phyloP scores from a whole-genome alignment of 2,888 invertebrate species.

The Tanypteryx hageni region DNA sequence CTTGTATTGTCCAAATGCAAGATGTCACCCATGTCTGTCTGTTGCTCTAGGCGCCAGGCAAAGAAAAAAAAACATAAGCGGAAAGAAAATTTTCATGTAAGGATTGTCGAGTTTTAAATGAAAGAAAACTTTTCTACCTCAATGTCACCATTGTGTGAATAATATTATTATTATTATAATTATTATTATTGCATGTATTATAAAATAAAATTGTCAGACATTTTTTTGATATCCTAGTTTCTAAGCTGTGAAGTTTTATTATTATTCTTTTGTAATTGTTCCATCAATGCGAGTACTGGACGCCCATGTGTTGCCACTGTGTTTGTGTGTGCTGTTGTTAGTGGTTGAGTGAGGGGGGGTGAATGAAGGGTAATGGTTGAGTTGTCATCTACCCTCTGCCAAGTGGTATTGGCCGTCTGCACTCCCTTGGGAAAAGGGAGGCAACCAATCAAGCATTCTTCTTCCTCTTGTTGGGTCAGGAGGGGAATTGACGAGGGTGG shows the following conservation, averaged over 20 bases:
- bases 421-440: neutral
- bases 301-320: constrained; percentile 64
- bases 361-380: constrained; percentile 4
- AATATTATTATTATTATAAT: constrained; percentile 61
- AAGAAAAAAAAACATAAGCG: constrained; percentile 26
- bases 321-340: constrained; percentile 59
- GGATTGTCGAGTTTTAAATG: constrained; percentile 59
- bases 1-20: neutral
- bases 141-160: constrained; percentile 63
- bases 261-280: constrained; percentile 62
- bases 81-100: constrained; percentile 61
- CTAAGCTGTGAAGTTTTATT: constrained; percentile 64
- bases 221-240: constrained; percentile 64
- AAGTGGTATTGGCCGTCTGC: constrained; percentile 1
- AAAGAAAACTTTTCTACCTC: constrained; percentile 64
- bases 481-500: constrained; percentile 36
- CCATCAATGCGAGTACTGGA: constrained; percentile 60
- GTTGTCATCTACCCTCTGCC: constrained; percentile 37
- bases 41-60: constrained; percentile 51
- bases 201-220: constrained; percentile 58
- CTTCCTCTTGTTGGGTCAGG: constrained; percentile 27
- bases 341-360: constrained; percentile 54
- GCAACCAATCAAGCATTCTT: constrained; percentile 22
- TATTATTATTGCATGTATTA: constrained; percentile 63
- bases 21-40: constrained; percentile 50